Conservation (phyloP, 2,113 vertebrate species). For the Fregata magnificens region DNA sequence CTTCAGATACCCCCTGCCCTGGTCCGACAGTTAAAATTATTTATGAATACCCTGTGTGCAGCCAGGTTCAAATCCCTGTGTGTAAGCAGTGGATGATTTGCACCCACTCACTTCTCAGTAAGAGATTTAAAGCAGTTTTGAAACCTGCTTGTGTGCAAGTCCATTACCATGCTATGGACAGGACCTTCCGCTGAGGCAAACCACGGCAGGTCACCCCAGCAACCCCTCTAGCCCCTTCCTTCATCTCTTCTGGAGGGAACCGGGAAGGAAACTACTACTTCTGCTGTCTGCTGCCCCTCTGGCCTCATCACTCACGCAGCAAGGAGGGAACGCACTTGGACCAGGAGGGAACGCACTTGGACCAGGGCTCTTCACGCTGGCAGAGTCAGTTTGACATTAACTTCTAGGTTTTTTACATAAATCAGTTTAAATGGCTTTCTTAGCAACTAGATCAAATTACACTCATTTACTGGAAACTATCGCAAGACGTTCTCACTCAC, state of each 20-base stretch:
- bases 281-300: not conserved
- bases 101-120: not conserved
- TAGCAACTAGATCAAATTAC: not conserved
- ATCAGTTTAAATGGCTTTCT: not conserved
- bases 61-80: not conserved
- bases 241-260: not conserved
- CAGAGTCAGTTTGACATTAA: not conserved
- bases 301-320: not conserved
- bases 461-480: not conserved
- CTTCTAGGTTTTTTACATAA: not conserved
- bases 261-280: not conserved
- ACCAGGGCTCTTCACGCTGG: not conserved
- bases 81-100: fast-evolving
- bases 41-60: not conserved
- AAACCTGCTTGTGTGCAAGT: not conserved
- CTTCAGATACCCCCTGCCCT: not conserved
- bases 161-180: fast-evolving
- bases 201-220: not conserved
- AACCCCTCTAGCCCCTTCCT: not conserved
- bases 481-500: not conserved
- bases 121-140: not conserved
- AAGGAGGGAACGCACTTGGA: not conserved
- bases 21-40: not conserved
- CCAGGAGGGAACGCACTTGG: not conserved
- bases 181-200: not conserved